Evolutionary conservation across 2,113 vertebrate genomes (phyloP).

Genomic region (Ammodytes marinus): DNA sequence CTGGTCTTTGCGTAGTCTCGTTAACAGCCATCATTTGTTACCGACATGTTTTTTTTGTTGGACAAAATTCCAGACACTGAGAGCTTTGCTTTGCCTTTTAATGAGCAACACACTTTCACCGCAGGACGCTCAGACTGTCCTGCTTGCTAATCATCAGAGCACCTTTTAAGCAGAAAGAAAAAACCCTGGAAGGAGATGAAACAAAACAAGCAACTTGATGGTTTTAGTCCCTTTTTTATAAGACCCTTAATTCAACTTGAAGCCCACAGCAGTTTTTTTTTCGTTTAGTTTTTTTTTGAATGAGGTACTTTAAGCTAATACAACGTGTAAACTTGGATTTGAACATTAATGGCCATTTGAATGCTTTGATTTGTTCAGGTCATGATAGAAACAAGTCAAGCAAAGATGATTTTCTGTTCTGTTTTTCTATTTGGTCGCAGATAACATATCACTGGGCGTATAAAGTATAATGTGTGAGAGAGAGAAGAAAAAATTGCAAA

Average conservation of each 20-base stretch:
- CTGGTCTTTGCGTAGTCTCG: conserved; percentile 15
- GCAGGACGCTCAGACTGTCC: conserved; percentile 71
- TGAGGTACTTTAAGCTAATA: conserved; percentile 46
- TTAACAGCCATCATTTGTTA: conserved; percentile 38
- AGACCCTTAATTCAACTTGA: conserved; percentile 68
- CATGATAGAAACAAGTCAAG: not conserved
- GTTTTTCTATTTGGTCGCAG: no score
- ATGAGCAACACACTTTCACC: conserved; percentile 77
- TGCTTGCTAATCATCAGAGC: conserved; percentile 70
- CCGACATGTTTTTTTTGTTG: conserved; percentile 27
- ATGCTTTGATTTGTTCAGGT: conserved; percentile 4
- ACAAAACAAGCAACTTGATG: conserved; percentile 63
- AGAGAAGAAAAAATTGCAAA: not conserved
- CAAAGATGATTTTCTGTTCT: not conserved
- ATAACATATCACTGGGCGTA: no score
- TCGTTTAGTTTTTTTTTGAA: conserved; percentile 39
- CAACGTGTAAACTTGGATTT: conserved; percentile 55
- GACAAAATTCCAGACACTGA: conserved; percentile 33
- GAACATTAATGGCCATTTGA: conserved; percentile 44
- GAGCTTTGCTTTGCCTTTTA: conserved; percentile 61
- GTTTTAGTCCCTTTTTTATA: conserved; percentile 60
- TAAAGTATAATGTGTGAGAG: no score
- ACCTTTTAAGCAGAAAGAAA: conserved; percentile 63
- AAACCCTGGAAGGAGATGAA: conserved; percentile 78
- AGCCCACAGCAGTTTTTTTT: conserved; percentile 56